Base-by-base conservation (phyloP, 2,888 invertebrate species). In the Cotesia congregata region DNA sequence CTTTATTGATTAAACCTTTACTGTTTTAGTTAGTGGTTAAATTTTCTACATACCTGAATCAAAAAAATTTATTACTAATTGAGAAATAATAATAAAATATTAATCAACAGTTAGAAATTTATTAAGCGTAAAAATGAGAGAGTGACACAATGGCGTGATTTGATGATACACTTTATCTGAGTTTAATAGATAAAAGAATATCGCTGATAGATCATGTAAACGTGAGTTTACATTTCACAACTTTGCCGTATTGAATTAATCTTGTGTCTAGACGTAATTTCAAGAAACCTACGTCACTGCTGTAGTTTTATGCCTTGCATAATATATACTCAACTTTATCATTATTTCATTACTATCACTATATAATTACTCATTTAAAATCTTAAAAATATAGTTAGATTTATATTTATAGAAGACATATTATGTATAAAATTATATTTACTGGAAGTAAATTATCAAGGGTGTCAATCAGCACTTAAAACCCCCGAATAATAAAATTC, bases 231-330 rank as follows among this genome's bases (percentile, higher is more conserved):
- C 50, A 50, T 50, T 50, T 50, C 50, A 50, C 50, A 50, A 50
- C 50, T 50, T 50, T 50, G 50, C 50, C 50, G 50, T 50, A 38
- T 67, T 41, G 20, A 67, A 72, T 72, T 81, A 77, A 78, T 83
- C 80, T 82, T 72, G 75, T 79, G 86, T 86, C 86, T 85, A 85
- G 85, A 86, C 86, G 83, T 83, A 85, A 86, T 86, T 85, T 83
- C 82, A 80, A 85, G 85, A 83, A 83, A 83, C 79, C 81, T 79
- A 75, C 72, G 76, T 72, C n/a, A 41, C 50, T 17, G 12, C 41
- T 39, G 38, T 39, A 38, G 20, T 41, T 17, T 20, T 17, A 41
- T 68, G 50, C 41, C 17, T 38, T 67, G 67, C 67, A 67, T 68
- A 15, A 60, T 20, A 50, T 50, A 40, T 20, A 50, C 59, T 69